These are phyloP conservation scores for Athripsodes cinereus DNA, from an alignment of 2,888 invertebrate genomes.

Conservation along the genomic window DNA sequence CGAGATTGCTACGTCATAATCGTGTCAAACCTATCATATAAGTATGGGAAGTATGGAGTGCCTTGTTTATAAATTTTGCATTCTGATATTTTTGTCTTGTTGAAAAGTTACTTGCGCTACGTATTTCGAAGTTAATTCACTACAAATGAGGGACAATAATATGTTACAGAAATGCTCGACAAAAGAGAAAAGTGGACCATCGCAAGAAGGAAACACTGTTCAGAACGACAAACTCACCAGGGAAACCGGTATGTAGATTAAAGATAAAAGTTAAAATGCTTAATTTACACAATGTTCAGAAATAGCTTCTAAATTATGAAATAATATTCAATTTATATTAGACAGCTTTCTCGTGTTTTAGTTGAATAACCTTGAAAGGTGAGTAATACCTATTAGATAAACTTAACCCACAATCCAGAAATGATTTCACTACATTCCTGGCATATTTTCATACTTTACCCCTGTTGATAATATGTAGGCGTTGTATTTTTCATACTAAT, in stretches of 20 bases:
- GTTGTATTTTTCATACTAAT: too few relatives aligned
- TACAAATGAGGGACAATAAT: slow-evolving; percentile 5
- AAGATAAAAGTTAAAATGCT: too few relatives aligned
- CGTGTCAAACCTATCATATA: slow-evolving; percentile 18
- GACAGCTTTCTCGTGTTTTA: too few relatives aligned
- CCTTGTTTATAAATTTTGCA: not conserved
- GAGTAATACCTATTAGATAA: too few relatives aligned
- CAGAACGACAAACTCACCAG: slow-evolving; percentile 13
- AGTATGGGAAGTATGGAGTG: slow-evolving; percentile 15
- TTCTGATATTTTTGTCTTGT: not conserved
- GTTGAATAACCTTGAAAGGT: too few relatives aligned
- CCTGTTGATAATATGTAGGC: too few relatives aligned
- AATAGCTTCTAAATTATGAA: too few relatives aligned
- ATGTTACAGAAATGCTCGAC: slow-evolving; percentile 20
- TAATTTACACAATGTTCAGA: too few relatives aligned
- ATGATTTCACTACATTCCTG: too few relatives aligned
- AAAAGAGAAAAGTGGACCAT: slow-evolving; percentile 14
- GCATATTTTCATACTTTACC: too few relatives aligned
- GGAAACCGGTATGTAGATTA: slow-evolving; percentile 20
- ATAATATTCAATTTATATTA: too few relatives aligned
- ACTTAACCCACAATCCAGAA: too few relatives aligned
- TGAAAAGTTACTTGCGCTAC: not conserved
- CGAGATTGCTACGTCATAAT: slow-evolving; percentile 18
- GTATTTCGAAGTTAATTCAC: not conserved
- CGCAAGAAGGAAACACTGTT: slow-evolving; percentile 10